Conservation (phyloP, 2,888 invertebrate genomes). For the Euphydryas editha region DNA sequence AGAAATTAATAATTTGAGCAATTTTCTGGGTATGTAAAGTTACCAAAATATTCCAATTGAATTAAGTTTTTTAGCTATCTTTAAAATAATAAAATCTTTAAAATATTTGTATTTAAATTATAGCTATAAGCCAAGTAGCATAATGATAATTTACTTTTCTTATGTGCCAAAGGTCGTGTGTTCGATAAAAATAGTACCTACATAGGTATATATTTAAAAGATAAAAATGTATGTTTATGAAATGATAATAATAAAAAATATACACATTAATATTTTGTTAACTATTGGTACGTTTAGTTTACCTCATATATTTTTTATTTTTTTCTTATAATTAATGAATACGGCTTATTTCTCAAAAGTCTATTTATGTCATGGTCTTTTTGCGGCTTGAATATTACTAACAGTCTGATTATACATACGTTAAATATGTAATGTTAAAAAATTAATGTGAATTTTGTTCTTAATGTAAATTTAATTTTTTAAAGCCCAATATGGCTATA, state of each 20-base stretch:
- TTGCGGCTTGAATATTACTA: constrained; percentile 22
- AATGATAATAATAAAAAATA: not conserved
- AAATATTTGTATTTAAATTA: not conserved
- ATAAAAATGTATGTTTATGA: not conserved
- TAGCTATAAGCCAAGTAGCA: not conserved
- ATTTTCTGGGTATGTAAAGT: too few species aligned
- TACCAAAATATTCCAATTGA: too few species aligned
- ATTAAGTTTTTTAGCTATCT: too few species aligned
- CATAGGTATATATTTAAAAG: not conserved
- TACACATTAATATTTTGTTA: not conserved
- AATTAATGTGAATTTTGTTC: not conserved
- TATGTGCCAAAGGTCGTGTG: not conserved
- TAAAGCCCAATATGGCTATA: not conserved
- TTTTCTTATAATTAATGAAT: constrained; percentile 18
- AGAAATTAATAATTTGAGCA: too few species aligned
- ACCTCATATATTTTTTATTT: constrained; percentile 12
- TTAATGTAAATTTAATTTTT: not conserved
- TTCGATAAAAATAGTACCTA: not conserved
- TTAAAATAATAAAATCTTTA: too few species aligned
- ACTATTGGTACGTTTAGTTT: not conserved
- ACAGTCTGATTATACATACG: not conserved
- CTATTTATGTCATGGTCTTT: constrained; percentile 27
- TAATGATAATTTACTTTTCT: not conserved
- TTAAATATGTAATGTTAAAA: not conserved
- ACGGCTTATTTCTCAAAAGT: constrained; percentile 20